Evolutionary conservation across 2,113 vertebrate genomes (phyloP).

Genomic region (Phoxinus phoxinus): DNA sequence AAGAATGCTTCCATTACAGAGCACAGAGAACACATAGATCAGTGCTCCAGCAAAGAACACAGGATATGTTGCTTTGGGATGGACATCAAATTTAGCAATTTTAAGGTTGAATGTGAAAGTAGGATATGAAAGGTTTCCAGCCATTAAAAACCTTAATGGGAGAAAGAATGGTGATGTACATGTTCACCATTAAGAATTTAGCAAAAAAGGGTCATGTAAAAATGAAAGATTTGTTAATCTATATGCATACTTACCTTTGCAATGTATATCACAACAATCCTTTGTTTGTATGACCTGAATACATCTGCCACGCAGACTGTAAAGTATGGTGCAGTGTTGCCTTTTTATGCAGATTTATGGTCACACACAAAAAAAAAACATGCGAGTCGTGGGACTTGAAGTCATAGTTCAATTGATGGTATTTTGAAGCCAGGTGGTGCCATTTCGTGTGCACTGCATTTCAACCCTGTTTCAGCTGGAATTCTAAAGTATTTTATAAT

Average conservation of each 20-base stretch:
- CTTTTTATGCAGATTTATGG: not conserved
- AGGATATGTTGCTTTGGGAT: slow-evolving; percentile 68
- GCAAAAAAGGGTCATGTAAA: no score
- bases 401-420: not conserved
- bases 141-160: slow-evolving; percentile 40
- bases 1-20: slow-evolving; percentile 44
- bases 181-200: not conserved
- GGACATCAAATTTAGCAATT: slow-evolving; percentile 66
- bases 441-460: not conserved
- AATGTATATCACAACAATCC: not conserved
- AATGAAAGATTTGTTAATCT: not conserved
- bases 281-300: not conserved
- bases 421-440: not conserved
- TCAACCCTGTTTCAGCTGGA: not conserved
- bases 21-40: slow-evolving; percentile 51
- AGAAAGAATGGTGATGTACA: not conserved
- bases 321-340: not conserved
- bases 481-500: not conserved
- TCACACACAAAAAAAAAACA: not conserved
- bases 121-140: slow-evolving; percentile 57
- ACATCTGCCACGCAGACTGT: not conserved
- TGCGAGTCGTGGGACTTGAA: not conserved
- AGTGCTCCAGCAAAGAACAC: slow-evolving; percentile 43
- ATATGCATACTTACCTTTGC: not conserved
- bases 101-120: slow-evolving; percentile 61